Evolutionary conservation across 2,888 invertebrate genomes (phyloP).

Genomic region (Heliconius ethilla): DNA sequence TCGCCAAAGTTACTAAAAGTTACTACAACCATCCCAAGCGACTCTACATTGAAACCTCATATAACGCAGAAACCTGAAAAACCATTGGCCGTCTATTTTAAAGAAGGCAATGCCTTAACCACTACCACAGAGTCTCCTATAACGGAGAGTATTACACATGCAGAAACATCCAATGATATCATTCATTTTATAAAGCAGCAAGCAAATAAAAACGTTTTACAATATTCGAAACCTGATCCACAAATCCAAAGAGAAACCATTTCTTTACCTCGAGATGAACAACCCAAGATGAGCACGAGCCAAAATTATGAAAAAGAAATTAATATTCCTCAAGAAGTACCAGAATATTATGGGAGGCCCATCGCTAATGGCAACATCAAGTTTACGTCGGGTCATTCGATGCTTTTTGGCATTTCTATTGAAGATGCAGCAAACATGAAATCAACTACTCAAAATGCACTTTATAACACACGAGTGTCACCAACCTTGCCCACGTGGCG

Average conservation of each 20-base stretch:
- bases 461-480: constrained; percentile 81
- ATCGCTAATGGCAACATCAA: constrained; percentile 54
- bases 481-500: constrained; percentile 84
- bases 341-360: constrained; percentile 55
- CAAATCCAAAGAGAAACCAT: constrained; percentile 16
- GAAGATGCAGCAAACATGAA: constrained; percentile 82
- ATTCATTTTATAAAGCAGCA: constrained; percentile 47
- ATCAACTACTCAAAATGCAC: constrained; percentile 76
- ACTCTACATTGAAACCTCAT: constrained; percentile 72
- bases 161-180: constrained; percentile 65
- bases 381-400: constrained; percentile 84
- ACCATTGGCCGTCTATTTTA: constrained; percentile 71
- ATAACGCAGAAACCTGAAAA: constrained; percentile 77
- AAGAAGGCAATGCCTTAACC: constrained; percentile 58
- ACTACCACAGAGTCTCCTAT: constrained; percentile 54
- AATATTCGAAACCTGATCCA: constrained; percentile 27
- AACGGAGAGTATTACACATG: constrained; percentile 56
- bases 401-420: constrained; percentile 83
- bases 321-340: constrained; percentile 54
- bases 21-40: constrained; percentile 52
- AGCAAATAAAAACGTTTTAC: constrained; percentile 51
- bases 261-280: neutral
- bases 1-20: constrained; percentile 62
- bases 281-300: constrained; percentile 41
- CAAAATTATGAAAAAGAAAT: constrained; percentile 48